Conservation (phyloP, 2,113 vertebrate genomes). For the Sturnus vulgaris region DNA sequence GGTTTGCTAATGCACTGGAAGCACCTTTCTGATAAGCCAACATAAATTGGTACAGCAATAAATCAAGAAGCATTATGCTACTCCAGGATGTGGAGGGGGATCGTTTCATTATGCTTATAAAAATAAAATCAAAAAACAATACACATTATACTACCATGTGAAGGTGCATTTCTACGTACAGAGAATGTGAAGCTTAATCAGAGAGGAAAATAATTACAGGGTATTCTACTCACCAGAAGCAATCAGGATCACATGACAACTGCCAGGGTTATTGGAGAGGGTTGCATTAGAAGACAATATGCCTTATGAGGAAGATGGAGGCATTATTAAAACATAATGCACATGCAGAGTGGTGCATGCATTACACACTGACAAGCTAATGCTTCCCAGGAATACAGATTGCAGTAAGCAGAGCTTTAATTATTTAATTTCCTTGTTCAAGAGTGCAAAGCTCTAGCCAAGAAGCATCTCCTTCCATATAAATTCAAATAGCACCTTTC, state of each 20-base stretch:
- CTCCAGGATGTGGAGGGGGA: not conserved
- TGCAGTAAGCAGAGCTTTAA: constrained; percentile 12
- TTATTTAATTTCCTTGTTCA: constrained; percentile 19
- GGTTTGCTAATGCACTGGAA: constrained; percentile 25
- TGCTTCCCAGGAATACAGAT: not conserved
- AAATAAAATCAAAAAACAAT: not conserved
- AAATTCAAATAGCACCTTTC: not conserved
- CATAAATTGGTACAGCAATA: not conserved
- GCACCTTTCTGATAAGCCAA: constrained; percentile 5
- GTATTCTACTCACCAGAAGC: not conserved
- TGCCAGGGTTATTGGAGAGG: not conserved
- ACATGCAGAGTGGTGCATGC: not conserved
- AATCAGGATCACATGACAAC: not conserved
- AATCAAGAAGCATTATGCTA: constrained; percentile 28
- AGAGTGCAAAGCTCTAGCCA: not conserved
- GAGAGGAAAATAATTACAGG: not conserved
- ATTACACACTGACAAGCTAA: not conserved
- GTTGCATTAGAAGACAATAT: not conserved
- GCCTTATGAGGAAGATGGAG: not conserved
- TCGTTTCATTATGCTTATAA: not conserved
- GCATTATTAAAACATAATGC: not conserved
- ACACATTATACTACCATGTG: not conserved
- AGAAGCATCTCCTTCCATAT: not conserved
- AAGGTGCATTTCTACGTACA: not conserved
- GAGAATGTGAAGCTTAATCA: not conserved